Conservation (phyloP, 2,797 vertebrate genomes). For the Arrhamphus sclerolepis region DNA sequence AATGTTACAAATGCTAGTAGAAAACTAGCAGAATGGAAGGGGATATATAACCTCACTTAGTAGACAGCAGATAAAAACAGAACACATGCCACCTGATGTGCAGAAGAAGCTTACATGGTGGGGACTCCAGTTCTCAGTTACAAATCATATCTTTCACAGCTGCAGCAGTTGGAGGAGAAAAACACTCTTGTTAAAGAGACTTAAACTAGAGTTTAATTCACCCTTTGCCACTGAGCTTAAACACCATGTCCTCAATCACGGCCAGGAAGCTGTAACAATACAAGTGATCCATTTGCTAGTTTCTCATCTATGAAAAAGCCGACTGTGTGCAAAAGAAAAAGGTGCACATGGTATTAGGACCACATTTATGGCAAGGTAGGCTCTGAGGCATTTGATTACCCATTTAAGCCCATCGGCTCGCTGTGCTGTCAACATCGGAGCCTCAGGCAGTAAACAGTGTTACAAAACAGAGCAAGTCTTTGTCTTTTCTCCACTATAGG, state of each 20-base stretch:
- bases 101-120: background rate
- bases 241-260: constrained; percentile 1
- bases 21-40: background rate
- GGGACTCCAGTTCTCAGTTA: constrained; percentile 11
- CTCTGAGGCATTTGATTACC: constrained; percentile 20
- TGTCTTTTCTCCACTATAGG: constrained; percentile 35
- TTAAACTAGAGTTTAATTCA: background rate
- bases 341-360: background rate
- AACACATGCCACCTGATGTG: constrained; percentile 3
- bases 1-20: too few species aligned
- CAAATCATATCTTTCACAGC: constrained; percentile 38
- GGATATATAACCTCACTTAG: constrained; percentile 6
- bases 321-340: background rate
- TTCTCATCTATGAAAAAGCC: constrained; percentile 2
- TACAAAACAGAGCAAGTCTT: constrained; percentile 40
- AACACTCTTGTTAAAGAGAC: constrained; percentile 13
- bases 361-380: constrained; percentile 39
- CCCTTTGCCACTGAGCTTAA: background rate
- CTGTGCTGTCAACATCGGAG: constrained; percentile 60
- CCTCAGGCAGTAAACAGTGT: constrained; percentile 60
- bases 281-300: background rate
- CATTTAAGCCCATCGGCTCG: constrained; percentile 54
- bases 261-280: background rate
- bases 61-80: constrained; percentile 5
- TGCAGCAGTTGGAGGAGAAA: constrained; percentile 10